phyloP scores from a whole-genome alignment of 2,888 invertebrate genomes.

The Adineta ricciae region DNA sequence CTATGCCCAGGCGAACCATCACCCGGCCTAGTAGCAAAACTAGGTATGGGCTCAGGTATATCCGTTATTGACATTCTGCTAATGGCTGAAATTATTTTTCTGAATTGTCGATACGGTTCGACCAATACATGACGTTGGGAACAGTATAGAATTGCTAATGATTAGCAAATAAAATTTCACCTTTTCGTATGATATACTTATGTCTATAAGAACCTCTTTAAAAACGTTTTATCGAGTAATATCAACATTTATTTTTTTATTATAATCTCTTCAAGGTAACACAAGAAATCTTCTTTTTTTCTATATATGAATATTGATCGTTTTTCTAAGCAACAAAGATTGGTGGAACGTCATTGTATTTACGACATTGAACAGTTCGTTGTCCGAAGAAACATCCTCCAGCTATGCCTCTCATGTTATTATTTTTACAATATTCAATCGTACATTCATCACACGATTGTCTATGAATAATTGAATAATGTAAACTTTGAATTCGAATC shows the following conservation, averaged over 20 bases:
- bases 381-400: neutral
- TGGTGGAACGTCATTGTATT: neutral
- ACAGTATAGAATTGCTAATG: neutral
- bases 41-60: neutral
- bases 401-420: neutral
- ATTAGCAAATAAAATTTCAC: neutral
- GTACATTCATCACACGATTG: neutral
- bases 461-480: neutral
- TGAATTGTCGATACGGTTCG: neutral
- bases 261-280: too few relatives aligned
- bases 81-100: neutral
- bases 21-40: neutral
- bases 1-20: neutral
- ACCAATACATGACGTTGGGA: neutral
- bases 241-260: too few relatives aligned
- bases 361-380: neutral
- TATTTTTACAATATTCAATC: neutral
- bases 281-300: neutral
- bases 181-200: too few relatives aligned
- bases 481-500: neutral
- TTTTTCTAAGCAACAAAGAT: neutral
- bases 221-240: too few relatives aligned
- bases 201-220: too few relatives aligned
- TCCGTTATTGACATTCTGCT: neutral
- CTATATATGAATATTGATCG: neutral